Evolutionary conservation across 2,797 vertebrate species (phyloP).

Genomic region (Jordanella pulchra): DNA sequence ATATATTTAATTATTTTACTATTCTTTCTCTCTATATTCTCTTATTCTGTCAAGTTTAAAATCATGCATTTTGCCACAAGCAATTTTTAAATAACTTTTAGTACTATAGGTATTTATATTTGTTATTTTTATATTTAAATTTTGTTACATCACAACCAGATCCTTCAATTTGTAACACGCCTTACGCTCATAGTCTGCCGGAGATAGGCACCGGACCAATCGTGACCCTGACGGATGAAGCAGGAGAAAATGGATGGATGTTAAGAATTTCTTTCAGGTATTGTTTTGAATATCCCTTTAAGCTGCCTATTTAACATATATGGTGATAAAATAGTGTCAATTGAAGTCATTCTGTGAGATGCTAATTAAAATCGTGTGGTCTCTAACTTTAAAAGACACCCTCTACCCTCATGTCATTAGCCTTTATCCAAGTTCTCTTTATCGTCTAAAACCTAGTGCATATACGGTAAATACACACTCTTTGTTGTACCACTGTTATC

Average conservation of each 20-base stretch:
- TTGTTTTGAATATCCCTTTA: conserved; percentile 41
- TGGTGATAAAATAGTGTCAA: conserved; percentile 35
- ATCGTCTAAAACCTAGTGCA: conserved; percentile 68
- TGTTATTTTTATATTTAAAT: not conserved
- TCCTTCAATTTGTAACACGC: not conserved
- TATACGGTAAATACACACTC: conserved; percentile 72
- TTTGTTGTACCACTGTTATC: conserved; percentile 72
- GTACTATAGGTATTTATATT: not conserved
- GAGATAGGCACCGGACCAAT: no score
- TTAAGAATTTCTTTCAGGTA: conserved; percentile 45
- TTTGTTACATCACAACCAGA: not conserved
- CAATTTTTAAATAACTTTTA: not conserved
- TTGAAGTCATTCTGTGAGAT: conserved; percentile 58
- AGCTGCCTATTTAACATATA: conserved; percentile 57
- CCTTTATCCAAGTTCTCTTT: conserved; percentile 69
- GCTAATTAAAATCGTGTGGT: conserved; percentile 71
- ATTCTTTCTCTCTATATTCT: not conserved
- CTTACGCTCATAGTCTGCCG: no score
- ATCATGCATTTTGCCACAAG: not conserved
- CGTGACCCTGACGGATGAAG: no score
- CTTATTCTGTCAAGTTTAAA: not conserved
- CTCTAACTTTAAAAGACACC: conserved; percentile 51
- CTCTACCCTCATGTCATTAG: conserved; percentile 71
- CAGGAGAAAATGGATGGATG: no score
- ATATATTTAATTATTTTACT: conserved; percentile 10